These are phyloP conservation scores for Synergus umbraculus DNA, from an alignment of 2,888 invertebrate species.

Conservation along the genomic window DNA sequence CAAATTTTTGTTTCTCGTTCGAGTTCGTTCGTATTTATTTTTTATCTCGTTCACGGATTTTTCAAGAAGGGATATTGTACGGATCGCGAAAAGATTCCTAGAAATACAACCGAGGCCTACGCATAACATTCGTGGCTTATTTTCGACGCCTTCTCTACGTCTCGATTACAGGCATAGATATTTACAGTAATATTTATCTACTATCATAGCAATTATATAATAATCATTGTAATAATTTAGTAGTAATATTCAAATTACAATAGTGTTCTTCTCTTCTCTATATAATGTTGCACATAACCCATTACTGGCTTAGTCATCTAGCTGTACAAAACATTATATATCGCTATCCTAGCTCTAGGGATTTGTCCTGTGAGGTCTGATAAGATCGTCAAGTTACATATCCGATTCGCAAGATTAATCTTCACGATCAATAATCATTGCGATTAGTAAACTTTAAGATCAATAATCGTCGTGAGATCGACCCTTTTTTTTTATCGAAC, in stretches of 20 bases:
- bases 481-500: constrained; percentile 40
- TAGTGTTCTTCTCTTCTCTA: constrained; percentile 66
- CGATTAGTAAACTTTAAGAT: neutral
- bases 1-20: constrained; percentile 1
- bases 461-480: constrained; percentile 9
- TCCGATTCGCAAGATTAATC: constrained; percentile 39
- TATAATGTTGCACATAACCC: constrained; percentile 77
- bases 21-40: neutral
- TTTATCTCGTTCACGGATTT: neutral
- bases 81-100: constrained; percentile 28
- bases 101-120: constrained; percentile 41
- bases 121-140: constrained; percentile 43
- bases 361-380: constrained; percentile 74
- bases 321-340: constrained; percentile 77
- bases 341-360: constrained; percentile 72
- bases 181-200: constrained; percentile 74
- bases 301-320: constrained; percentile 76
- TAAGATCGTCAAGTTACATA: constrained; percentile 47
- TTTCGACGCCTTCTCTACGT: constrained; percentile 29
- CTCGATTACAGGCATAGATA: constrained; percentile 66
- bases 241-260: constrained; percentile 74
- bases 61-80: neutral
- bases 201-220: constrained; percentile 53
- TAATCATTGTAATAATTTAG: constrained; percentile 63
- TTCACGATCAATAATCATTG: neutral